phyloP scores from a whole-genome alignment of 92 coral and sea anemone genomes.

The Hydrozoanthus gracilis region DNA sequence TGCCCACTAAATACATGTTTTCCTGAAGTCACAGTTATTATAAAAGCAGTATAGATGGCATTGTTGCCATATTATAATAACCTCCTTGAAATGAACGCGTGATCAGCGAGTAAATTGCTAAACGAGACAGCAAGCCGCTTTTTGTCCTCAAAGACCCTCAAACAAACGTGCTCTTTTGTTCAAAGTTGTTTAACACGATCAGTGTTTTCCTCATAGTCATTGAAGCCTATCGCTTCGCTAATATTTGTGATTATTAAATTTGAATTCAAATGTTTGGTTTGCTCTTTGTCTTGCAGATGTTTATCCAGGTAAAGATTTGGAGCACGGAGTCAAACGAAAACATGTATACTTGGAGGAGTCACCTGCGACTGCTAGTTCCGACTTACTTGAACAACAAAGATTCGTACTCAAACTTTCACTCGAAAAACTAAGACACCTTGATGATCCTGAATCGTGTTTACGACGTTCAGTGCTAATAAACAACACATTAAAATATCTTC shows the following conservation, averaged over 20 bases:
- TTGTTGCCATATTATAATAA: conserved; percentile 30
- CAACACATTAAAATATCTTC: conserved; percentile 91
- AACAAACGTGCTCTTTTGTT: conserved; percentile 45
- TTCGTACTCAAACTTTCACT: conserved; percentile 86
- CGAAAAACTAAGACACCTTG: conserved; percentile 90
- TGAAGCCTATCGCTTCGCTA: conserved; percentile 34
- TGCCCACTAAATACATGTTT: conserved; percentile 27
- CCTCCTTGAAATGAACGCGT: conserved; percentile 45
- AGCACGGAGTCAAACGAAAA: conserved; percentile 70
- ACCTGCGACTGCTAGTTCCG: conserved; percentile 16
- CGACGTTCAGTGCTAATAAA: conserved; percentile 94
- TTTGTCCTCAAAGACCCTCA: conserved; percentile 1
- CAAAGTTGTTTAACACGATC: conserved; percentile 17
- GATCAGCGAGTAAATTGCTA: conserved; percentile 18
- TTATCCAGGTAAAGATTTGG: conserved; percentile 61
- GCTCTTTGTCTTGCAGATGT: conserved; percentile 66
- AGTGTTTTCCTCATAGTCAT: conserved; percentile 44
- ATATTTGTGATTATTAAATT: conserved; percentile 40
- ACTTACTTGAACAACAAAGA: conserved; percentile 58
- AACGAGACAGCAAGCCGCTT: conserved; percentile 23
- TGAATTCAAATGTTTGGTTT: conserved; percentile 53
- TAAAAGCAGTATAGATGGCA: conserved; percentile 38
- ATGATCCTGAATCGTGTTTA: conserved; percentile 93
- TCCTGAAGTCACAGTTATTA: conserved; percentile 25
- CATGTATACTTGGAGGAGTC: conserved; percentile 30